phyloP scores from a whole-genome alignment of 2,888 invertebrate species.

The Bombylius discolor region DNA sequence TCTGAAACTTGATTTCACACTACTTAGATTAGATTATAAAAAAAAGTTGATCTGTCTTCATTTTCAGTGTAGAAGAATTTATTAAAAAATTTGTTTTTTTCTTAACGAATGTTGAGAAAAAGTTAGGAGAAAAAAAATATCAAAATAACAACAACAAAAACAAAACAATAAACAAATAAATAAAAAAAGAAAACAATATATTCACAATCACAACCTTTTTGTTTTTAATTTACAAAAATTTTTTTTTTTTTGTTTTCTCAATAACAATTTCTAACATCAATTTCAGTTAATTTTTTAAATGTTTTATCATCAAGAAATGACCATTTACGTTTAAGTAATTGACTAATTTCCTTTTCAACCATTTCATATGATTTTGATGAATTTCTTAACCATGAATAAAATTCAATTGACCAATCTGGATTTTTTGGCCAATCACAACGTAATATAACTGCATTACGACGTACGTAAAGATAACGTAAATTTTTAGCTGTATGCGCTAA shows the following conservation, averaged over 20 bases:
- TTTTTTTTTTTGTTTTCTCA: constrained; percentile 7
- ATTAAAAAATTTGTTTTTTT: too few species aligned
- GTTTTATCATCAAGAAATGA: constrained; percentile 50
- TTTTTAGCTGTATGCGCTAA: constrained; percentile 51
- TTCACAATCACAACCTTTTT: too few species aligned
- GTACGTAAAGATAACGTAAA: constrained; percentile 48
- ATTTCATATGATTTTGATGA: constrained; percentile 49
- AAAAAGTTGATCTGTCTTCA: too few species aligned
- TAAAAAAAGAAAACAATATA: too few species aligned
- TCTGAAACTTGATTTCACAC: too few species aligned
- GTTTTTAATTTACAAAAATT: too few species aligned
- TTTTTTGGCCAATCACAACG: constrained; percentile 55
- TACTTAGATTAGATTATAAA: too few species aligned
- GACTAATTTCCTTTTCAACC: constrained; percentile 55
- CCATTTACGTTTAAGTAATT: constrained; percentile 55
- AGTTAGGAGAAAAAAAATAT: too few species aligned
- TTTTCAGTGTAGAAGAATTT: too few species aligned
- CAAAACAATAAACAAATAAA: too few species aligned
- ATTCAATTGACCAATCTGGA: constrained; percentile 54
- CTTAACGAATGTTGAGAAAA: too few species aligned
- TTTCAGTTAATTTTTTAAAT: constrained; percentile 39
- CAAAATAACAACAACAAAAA: too few species aligned
- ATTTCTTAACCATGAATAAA: constrained; percentile 49
- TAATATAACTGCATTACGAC: constrained; percentile 58
- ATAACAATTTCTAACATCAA: constrained; percentile 25